Conservation (phyloP, 2,797 vertebrate genomes). For the Corythornis leucogaster region DNA sequence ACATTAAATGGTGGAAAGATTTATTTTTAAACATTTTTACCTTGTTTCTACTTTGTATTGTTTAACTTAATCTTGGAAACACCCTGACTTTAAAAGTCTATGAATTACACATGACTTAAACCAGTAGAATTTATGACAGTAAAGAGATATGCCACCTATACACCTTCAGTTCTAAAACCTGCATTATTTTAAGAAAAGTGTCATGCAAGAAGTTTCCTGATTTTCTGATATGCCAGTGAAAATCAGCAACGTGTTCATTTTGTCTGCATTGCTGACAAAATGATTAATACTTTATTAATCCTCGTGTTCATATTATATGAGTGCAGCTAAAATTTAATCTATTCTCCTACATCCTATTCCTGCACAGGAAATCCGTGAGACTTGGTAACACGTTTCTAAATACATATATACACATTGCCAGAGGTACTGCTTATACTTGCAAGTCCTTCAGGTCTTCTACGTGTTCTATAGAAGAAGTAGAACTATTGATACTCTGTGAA, state of each 20-base stretch:
- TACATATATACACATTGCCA: neutral
- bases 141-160: neutral
- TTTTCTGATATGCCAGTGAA: neutral
- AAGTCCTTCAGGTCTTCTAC: neutral
- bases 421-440: neutral
- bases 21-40: neutral
- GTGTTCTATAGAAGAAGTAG: neutral
- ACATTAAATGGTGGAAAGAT: neutral
- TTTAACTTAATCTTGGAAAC: neutral
- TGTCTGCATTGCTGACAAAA: neutral
- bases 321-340: neutral
- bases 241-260: neutral
- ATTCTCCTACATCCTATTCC: neutral
- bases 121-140: neutral
- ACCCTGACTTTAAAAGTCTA: neutral
- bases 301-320: neutral
- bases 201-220: neutral
- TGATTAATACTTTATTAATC: neutral
- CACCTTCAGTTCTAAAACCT: neutral
- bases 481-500: neutral
- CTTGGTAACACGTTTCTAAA: neutral
- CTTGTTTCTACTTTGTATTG: neutral
- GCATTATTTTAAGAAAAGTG: neutral
- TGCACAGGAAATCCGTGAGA: constrained; percentile 62
- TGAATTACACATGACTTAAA: neutral